Conservation (phyloP, 1,140 invertebrate species). For the Limonius californicus region DNA sequence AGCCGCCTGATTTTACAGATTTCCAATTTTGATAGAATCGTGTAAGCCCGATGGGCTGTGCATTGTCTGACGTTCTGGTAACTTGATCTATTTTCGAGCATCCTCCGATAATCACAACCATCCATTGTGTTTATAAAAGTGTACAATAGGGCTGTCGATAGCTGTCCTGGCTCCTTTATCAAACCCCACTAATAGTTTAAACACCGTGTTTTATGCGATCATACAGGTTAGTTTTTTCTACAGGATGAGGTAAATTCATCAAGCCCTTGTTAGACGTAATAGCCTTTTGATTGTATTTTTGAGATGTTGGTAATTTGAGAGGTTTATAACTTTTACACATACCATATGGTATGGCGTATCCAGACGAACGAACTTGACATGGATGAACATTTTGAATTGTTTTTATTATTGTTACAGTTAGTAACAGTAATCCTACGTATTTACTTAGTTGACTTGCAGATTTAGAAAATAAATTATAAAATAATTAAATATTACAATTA, state of each 20-base stretch:
- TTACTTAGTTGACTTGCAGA: too few relatives aligned
- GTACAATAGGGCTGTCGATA: constrained; percentile 13
- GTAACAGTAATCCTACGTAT: too few relatives aligned
- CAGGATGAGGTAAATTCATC: not conserved
- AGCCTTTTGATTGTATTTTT: not conserved
- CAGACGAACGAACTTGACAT: too few relatives aligned
- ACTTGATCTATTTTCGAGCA: constrained; percentile 13
- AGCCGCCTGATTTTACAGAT: not conserved
- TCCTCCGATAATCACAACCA: constrained; percentile 12
- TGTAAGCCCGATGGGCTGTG: not conserved
- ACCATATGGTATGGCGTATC: not conserved
- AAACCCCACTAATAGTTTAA: constrained; percentile 9
- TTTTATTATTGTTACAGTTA: too few relatives aligned
- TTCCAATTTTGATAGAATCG: not conserved
- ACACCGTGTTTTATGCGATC: constrained; percentile 15
- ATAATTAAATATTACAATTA: too few relatives aligned
- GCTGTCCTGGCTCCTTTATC: constrained; percentile 5
- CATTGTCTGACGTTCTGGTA: not conserved
- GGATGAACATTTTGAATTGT: too few relatives aligned
- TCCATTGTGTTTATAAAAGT: constrained; percentile 7
- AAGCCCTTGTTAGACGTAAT: not conserved
- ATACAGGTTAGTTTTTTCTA: constrained; percentile 3
- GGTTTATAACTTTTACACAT: not conserved
- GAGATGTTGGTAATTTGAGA: not conserved
- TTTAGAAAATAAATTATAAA: too few relatives aligned